A percentile compares a stretch with the other conserved stretches of the same genome.
Evolutionary conservation across 2,113 vertebrate genomes (phyloP).

Genomic region (Acrocephalus kingi): DNA sequence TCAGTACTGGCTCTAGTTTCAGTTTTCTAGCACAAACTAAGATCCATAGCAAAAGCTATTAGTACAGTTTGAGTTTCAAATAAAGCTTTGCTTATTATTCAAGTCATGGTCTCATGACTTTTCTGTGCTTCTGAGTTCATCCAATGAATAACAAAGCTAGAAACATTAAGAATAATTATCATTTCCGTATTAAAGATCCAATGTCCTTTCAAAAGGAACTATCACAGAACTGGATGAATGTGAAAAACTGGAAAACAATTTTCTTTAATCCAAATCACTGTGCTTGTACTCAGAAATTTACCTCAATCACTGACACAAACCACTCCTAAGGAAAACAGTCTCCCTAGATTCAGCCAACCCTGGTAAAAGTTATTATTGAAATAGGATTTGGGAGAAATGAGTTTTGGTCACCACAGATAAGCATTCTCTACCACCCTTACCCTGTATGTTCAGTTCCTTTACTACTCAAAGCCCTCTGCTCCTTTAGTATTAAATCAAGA

Average conservation of each 20-base stretch:
- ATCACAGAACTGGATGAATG: neutral
- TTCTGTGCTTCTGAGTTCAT: neutral
- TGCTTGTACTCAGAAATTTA: neutral
- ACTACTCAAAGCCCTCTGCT: neutral
- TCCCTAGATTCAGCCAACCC: neutral
- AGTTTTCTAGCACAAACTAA: neutral
- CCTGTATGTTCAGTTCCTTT: neutral
- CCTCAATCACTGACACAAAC: neutral
- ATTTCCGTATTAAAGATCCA: neutral
- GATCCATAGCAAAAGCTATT: neutral
- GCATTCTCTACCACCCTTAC: neutral
- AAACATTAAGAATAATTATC: neutral
- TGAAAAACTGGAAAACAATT: neutral
- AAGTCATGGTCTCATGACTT: neutral
- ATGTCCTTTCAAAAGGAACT: neutral
- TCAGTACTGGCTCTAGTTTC: neutral
- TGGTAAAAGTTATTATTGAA: neutral
- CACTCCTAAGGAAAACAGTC: neutral
- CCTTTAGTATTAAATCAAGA: neutral
- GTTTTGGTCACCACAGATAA: neutral
- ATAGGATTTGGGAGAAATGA: neutral
- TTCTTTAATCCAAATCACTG: neutral
- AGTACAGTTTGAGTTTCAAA: neutral
- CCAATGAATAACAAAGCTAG: neutral
- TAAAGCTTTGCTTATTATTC: neutral